A percentile compares a stretch with the other conserved stretches of the same genome.
Evolutionary conservation across 2,797 vertebrate genomes (phyloP).

Genomic region (Sparidentex hasta): DNA sequence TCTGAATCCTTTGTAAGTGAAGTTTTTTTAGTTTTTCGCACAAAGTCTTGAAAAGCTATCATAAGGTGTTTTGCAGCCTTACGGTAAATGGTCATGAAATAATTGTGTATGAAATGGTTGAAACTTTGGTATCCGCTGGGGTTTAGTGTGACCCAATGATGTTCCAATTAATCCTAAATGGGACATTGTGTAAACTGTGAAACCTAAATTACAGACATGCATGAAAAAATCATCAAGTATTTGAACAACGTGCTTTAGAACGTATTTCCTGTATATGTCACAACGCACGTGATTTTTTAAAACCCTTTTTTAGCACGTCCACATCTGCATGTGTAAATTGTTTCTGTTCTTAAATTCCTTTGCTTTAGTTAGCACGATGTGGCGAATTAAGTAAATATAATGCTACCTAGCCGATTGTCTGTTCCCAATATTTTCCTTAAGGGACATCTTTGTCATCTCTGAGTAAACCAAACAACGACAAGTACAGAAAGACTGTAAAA

Average conservation of each 20-base stretch:
- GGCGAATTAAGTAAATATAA: neutral
- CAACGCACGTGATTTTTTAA: neutral
- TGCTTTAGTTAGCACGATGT: neutral
- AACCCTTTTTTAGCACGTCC: too few relatives aligned
- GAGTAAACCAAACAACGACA: too few relatives aligned
- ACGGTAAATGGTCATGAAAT: slow-evolving; percentile 9
- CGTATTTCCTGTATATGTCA: neutral
- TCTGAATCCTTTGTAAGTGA: neutral
- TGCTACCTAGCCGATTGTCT: neutral
- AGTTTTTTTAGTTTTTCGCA: too few relatives aligned
- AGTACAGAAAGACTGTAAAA: too few relatives aligned
- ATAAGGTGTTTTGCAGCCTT: slow-evolving; percentile 13
- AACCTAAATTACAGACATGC: neutral
- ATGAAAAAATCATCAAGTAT: neutral
- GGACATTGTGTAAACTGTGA: neutral
- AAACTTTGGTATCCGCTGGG: slow-evolving; percentile 9
- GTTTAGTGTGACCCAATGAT: neutral
- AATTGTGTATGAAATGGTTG: neutral
- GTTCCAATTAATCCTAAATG: neutral
- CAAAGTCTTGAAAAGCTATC: neutral
- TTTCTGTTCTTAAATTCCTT: neutral
- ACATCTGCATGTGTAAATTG: neutral
- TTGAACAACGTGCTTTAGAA: neutral
- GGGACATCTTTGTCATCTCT: too few relatives aligned
- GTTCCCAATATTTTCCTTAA: too few relatives aligned